A percentile compares a stretch with the other conserved stretches of the same genome.
Conservation (phyloP, 2,888 invertebrate genomes). For the Apoda limacodes region DNA sequence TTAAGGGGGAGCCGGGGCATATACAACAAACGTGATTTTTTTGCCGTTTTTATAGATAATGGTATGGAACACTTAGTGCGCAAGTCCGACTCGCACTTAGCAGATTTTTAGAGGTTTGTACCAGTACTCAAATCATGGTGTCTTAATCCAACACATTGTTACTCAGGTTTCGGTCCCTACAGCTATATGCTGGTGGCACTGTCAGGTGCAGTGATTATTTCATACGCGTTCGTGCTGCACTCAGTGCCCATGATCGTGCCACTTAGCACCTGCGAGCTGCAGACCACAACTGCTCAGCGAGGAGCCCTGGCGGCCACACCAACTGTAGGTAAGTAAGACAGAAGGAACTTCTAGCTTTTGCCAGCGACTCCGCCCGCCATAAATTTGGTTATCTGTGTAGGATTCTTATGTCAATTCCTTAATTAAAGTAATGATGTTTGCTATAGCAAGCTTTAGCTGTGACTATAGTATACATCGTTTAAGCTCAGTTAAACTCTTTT, state of each 20-base stretch:
- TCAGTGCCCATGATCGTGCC: conserved; percentile 43
- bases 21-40: no score
- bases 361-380: no score
- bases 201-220: conserved; percentile 33
- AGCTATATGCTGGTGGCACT: conserved; percentile 31
- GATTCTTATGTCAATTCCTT: no score
- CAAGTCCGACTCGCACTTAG: no score
- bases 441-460: no score
- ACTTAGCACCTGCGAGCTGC: conserved; percentile 49
- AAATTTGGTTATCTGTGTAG: no score
- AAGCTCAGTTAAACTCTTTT: background rate
- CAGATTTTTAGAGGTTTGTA: no score
- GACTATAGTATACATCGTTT: no score
- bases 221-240: conserved; percentile 36
- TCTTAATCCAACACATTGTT: background rate
- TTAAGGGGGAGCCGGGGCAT: no score
- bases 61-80: no score
- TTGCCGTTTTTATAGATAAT: no score
- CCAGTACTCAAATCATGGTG: background rate
- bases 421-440: no score
- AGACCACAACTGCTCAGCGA: conserved; percentile 38
- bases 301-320: conserved; percentile 33
- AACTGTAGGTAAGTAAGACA: conserved; percentile 25
- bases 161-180: conserved; percentile 27
- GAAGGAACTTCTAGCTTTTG: background rate